Conservation (phyloP, 2,797 vertebrate genomes). For the Brotula barbata region DNA sequence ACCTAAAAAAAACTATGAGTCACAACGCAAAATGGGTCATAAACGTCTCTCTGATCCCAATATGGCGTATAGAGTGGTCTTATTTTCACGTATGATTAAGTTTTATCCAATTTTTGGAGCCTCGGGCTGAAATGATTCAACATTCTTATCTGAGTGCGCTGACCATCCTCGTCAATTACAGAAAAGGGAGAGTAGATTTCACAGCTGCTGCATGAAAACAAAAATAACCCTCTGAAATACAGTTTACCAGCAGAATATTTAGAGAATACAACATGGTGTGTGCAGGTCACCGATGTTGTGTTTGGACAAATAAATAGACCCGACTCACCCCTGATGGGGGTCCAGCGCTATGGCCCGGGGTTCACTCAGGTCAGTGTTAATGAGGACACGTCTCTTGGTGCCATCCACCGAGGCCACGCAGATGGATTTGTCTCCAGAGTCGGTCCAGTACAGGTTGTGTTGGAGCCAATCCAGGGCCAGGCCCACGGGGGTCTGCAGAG, state of each 20-base stretch:
- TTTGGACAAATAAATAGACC: too few species aligned
- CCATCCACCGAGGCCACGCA: constrained; percentile 92
- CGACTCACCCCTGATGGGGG: constrained; percentile 87
- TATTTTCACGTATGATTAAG: too few species aligned
- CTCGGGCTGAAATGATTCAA: constrained; percentile 26
- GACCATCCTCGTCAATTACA: constrained; percentile 5
- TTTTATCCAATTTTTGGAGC: constrained; percentile 25
- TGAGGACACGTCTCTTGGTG: constrained; percentile 86
- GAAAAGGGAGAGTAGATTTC: neutral
- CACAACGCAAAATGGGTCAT: constrained; percentile 56
- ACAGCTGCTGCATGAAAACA: neutral
- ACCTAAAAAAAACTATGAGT: constrained; percentile 44
- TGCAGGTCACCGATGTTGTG: neutral
- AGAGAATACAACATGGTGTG: neutral
- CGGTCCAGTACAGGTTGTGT: constrained; percentile 97
- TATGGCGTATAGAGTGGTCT: too few species aligned
- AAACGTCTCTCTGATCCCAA: too few species aligned
- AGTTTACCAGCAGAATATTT: constrained; percentile 12
- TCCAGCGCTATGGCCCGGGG: constrained; percentile 93
- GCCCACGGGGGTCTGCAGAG: constrained; percentile 90
- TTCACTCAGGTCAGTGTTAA: constrained; percentile 88
- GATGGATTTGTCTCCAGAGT: constrained; percentile 94
- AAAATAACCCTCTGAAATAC: constrained; percentile 7
- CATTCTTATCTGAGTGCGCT: constrained; percentile 19
- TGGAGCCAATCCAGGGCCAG: constrained; percentile 98